Conservation (phyloP, 2,113 vertebrate genomes). For the Marcusenius ussheri region DNA sequence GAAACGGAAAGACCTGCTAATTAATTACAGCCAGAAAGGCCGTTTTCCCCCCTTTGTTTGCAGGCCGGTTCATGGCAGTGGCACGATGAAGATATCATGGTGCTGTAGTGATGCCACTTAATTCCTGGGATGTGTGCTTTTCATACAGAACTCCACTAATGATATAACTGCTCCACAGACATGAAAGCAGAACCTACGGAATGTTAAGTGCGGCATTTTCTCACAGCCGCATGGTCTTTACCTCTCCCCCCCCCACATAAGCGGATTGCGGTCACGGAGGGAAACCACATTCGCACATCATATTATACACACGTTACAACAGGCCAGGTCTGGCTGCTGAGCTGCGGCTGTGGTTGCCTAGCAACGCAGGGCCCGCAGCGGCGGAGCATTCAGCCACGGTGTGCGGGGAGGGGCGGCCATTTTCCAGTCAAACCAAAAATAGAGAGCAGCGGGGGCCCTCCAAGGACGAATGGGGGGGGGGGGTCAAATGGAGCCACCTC, state of each 20-base stretch:
- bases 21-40: background rate
- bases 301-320: background rate
- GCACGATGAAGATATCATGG: background rate
- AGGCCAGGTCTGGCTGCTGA: constrained; percentile 42
- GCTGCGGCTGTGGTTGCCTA: constrained; percentile 50
- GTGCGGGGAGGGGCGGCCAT: constrained; percentile 18
- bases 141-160: background rate
- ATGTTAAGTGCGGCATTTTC: background rate
- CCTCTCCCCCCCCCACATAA: background rate
- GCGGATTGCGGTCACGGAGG: background rate
- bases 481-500: background rate
- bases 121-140: background rate
- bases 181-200: background rate
- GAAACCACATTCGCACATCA: background rate
- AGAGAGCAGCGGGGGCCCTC: background rate
- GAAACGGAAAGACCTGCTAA: background rate
- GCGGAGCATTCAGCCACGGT: constrained; percentile 19
- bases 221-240: background rate
- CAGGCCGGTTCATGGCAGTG: too few species aligned
- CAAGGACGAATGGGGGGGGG: background rate
- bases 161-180: background rate
- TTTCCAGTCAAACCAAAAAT: constrained; percentile 33
- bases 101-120: background rate
- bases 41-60: background rate
- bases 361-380: constrained; percentile 45